phyloP scores from a whole-genome alignment of 2,113 vertebrate species.

The Arenaria interpres region DNA sequence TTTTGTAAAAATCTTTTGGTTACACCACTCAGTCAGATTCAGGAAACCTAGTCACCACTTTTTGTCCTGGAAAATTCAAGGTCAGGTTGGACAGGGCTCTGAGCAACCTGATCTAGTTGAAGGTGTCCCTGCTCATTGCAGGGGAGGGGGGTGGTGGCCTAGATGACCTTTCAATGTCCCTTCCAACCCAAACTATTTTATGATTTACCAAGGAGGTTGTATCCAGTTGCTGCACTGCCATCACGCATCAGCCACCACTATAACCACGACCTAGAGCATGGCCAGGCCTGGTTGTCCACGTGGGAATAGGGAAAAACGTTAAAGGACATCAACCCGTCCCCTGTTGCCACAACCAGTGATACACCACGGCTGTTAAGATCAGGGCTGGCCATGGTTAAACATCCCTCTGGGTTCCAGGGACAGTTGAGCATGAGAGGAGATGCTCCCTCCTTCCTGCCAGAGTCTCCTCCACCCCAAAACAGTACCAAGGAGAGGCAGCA shows the following conservation, averaged over 20 bases:
- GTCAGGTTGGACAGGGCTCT: not conserved
- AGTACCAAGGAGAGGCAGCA: not conserved
- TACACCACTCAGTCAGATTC: not conserved
- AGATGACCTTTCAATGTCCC: not conserved
- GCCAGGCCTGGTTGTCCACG: not conserved
- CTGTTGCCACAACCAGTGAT: not conserved
- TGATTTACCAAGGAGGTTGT: not conserved
- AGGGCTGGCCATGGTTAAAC: not conserved
- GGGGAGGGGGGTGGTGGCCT: not conserved
- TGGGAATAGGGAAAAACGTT: not conserved
- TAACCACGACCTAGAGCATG: fast-evolving
- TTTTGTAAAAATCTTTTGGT: not conserved
- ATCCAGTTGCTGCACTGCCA: not conserved
- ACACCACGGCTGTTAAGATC: not conserved
- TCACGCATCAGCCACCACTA: not conserved
- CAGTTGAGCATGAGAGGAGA: not conserved
- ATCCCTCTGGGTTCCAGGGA: not conserved
- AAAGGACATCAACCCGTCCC: not conserved
- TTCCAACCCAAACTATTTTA: not conserved
- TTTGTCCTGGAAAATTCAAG: not conserved
- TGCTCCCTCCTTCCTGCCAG: not conserved
- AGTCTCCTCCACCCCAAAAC: not conserved
- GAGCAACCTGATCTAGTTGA: not conserved
- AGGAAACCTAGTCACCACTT: not conserved
- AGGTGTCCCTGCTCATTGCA: not conserved